Evolutionary conservation across 2,888 invertebrate species (phyloP), one percentile per base, ranked within the genome.

Genomic region (Hymenopus coronatus): DNA sequence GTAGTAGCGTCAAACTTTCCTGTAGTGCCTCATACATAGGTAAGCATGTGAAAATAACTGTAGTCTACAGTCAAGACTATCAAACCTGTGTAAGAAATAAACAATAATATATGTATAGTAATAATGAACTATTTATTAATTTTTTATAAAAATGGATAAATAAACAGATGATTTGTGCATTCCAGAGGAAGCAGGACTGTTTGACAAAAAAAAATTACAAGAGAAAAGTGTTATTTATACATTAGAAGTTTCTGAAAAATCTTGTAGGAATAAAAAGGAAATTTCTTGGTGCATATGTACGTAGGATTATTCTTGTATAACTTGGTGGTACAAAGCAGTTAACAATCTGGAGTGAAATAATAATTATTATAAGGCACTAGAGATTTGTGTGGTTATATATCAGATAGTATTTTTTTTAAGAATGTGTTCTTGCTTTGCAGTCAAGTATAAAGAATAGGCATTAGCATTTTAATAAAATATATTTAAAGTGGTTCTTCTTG

Each of bases 261-360:
- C 54, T 70, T 70, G 54, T 70, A 70, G 54, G 25, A 20, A 25
- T 70, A 70, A 70, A 70, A 40, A 40, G 9, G 54, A 70, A 70
- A 70, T 70, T 20, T 25, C 54, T 70, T 70, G 54, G 25, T 20
- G 54, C 54, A 70, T 70, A 70, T 20, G 54, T 70, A 87, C 33
- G 9, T 87, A 87, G 87, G 25, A 28, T 40, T 87, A 30, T 87
- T 81, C 15, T 70, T 81, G 81, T 86, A 70, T 28, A 86, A 54
- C 54, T 86, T 86, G 70, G 70, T 87, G 82, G 87, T 87, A 87
- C 82, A 87, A 87, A 81, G 33, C 40, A 15, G 40, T 33, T 40
- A 82, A 82, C 30, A 40, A 9, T 82, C 40, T 82, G 46, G 40
- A 81, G 54, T 70, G 54, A 70, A 70, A 70, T 70, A 70, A 70